phyloP scores from a whole-genome alignment of 1,140 invertebrate genomes.

The Diachasmimorpha longicaudata region DNA sequence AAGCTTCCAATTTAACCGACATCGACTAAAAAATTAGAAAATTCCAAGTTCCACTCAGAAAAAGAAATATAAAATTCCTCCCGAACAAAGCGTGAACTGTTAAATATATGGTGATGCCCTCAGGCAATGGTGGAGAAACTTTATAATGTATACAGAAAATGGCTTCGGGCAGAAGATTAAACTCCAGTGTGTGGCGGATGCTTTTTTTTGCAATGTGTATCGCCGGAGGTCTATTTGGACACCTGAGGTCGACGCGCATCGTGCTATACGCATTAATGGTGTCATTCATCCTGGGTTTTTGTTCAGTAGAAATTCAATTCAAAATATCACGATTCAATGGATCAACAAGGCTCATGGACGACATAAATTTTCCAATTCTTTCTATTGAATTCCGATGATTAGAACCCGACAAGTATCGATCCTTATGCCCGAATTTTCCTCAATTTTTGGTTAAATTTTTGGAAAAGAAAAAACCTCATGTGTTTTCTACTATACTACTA shows the following conservation, averaged over 20 bases:
- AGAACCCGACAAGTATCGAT: no score
- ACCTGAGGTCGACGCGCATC: conserved; percentile 48
- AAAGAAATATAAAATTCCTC: not conserved
- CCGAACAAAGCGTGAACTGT: not conserved
- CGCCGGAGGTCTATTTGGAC: conserved; percentile 58
- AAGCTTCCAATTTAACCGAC: no score
- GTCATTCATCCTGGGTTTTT: conserved; percentile 14
- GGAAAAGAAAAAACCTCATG: no score
- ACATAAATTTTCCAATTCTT: no score
- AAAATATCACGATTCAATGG: not conserved
- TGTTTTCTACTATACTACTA: no score
- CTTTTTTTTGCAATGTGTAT: conserved; percentile 30
- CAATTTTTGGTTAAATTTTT: no score
- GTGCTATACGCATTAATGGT: conserved; percentile 20
- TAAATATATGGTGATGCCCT: not conserved
- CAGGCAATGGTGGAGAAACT: not conserved
- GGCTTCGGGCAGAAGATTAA: conserved; percentile 56
- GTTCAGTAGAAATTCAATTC: not conserved
- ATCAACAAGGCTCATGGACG: not conserved
- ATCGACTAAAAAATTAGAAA: no score
- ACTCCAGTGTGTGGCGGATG: conserved; percentile 43
- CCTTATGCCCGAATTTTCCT: no score
- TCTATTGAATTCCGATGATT: no score
- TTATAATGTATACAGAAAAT: conserved; percentile 28
- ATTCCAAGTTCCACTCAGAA: no score